phyloP scores from a whole-genome alignment of 1,140 invertebrate genomes.

The Apis dorsata region DNA sequence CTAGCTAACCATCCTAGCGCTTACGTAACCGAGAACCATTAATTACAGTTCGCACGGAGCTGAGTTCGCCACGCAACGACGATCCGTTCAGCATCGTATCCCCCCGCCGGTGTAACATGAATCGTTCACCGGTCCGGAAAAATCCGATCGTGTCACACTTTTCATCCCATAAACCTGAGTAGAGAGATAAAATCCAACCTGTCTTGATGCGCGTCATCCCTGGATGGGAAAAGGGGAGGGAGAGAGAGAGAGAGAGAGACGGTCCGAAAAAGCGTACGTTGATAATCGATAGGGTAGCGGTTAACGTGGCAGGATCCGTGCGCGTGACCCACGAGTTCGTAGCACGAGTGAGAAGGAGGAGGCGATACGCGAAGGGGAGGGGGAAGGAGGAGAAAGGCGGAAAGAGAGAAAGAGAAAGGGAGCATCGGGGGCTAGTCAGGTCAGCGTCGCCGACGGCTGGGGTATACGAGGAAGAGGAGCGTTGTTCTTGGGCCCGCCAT shows the following conservation, averaged over 20 bases:
- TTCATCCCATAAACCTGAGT: background rate
- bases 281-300: conserved; percentile 39
- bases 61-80: background rate
- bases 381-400: background rate
- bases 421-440: conserved; percentile 63
- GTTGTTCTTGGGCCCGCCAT: conserved; percentile 71
- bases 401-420: conserved; percentile 32
- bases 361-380: background rate
- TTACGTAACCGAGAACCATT: conserved; percentile 28
- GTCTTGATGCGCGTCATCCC: no score
- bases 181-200: no score
- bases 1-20: background rate
- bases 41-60: conserved; percentile 12
- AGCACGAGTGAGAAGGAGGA: conserved; percentile 23
- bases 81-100: no score
- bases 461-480: conserved; percentile 73
- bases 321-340: conserved; percentile 51
- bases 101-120: background rate
- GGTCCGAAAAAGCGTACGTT: background rate
- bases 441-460: conserved; percentile 64
- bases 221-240: no score
- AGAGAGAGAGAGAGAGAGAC: no score
- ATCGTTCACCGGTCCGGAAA: background rate
- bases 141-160: background rate
- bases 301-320: background rate